Evolutionary conservation across 2,797 vertebrate genomes (phyloP), one percentile per base, ranked within the genome.

Genomic region (Paramormyrops hopkinsi): DNA sequence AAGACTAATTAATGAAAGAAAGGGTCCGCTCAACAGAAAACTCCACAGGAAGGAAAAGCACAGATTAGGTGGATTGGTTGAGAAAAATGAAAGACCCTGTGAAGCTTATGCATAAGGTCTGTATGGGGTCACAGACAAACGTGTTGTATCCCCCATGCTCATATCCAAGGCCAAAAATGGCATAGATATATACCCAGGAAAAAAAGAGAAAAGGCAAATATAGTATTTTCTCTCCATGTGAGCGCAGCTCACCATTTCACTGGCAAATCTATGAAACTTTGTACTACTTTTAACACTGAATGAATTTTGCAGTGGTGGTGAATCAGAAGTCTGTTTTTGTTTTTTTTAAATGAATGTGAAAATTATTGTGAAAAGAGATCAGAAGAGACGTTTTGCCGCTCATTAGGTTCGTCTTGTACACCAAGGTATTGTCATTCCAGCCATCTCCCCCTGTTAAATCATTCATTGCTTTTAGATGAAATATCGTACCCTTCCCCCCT

Each of bases 1-100:
- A 95, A 94, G 94, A 93, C 95, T 95, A 96, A 97, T 96, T 96
- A 96, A 96, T 94, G 93, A 93, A 62, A 41, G 83, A 53, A 12
- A 22, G 44, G 84, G 44, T 29, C n/a, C 5, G 5, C 25, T 48
- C 22, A 19, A 48, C 22, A 86, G 9, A 54, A 37, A 86, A 53
- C 54, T 44, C 4, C n/a, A 89, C 48, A 22, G 29, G 53, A 54
- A 44, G 84, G 56, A 89, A 25, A 53, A 62, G 59, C 25, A 69
- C 33, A 89, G 59, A 86, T 89, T 62, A 53, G 25, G 56, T 44
- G 22, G 2, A 89, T 62, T 85, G 83, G 53, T 1, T n/a, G 22
- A 50, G 53, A 82, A 37, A 82, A 84, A 84, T 85, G 8, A 65
- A 50, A 33, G 44, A 51, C n/a, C 44, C 0, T 50, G 22, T 44